phyloP scores from a whole-genome alignment of 2,888 invertebrate species.

The Pterobdella sp. region DNA sequence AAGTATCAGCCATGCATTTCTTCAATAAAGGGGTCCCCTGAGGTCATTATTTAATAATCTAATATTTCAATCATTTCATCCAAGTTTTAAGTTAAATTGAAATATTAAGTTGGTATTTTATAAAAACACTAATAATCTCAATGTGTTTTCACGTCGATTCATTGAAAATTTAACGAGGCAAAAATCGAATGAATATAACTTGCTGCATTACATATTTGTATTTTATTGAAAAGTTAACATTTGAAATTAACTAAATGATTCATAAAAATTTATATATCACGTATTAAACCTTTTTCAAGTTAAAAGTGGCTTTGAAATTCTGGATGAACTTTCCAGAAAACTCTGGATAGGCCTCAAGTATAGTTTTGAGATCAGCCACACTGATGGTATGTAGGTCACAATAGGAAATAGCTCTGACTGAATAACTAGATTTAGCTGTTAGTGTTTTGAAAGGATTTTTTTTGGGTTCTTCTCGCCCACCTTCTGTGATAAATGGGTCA shows the following conservation, averaged over 20 bases:
- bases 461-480: conserved; percentile 31
- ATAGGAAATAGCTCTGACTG: conserved; percentile 49
- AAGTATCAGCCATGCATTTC: no score
- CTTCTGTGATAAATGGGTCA: conserved; percentile 39
- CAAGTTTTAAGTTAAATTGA: not conserved
- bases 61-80: not conserved
- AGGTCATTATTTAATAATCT: no score
- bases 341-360: conserved; percentile 49
- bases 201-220: not conserved
- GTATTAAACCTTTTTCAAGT: conserved; percentile 44
- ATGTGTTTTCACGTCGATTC: not conserved
- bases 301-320: conserved; percentile 49
- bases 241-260: not conserved
- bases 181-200: not conserved
- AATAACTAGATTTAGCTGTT: conserved; percentile 46
- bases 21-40: no score
- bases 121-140: not conserved
- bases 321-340: conserved; percentile 48
- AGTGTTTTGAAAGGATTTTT: conserved; percentile 6
- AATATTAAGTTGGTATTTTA: not conserved
- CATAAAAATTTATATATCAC: not conserved
- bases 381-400: conserved; percentile 51
- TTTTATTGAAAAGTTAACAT: not conserved
- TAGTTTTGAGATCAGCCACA: conserved; percentile 45
- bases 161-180: not conserved